phyloP scores from a whole-genome alignment of 2,888 invertebrate genomes.

The Rhamnusium bicolor region DNA sequence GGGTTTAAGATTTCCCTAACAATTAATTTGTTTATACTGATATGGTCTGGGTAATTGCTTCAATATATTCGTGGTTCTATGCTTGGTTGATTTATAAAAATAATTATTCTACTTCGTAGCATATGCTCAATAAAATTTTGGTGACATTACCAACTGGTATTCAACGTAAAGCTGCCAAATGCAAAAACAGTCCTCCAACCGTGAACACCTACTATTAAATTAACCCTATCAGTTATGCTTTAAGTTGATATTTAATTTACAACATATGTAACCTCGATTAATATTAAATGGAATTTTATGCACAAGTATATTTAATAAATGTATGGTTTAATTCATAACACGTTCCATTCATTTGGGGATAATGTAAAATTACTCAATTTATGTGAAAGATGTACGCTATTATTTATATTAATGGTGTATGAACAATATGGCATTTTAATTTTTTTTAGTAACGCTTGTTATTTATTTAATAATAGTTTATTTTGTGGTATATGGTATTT shows the following conservation, averaged over 20 bases:
- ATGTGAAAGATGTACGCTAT: background rate
- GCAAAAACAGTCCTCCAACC: background rate
- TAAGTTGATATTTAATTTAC: conserved; percentile 19
- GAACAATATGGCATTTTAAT: conserved; percentile 12
- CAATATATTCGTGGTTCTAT: background rate
- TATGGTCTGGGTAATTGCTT: conserved; percentile 4
- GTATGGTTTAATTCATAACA: conserved; percentile 5
- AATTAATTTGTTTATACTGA: conserved; percentile 33
- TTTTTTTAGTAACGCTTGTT: conserved; percentile 12
- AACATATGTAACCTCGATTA: conserved; percentile 26
- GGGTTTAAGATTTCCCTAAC: conserved; percentile 22
- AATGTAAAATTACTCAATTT: background rate
- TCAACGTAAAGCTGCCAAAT: background rate
- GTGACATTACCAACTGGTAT: conserved; percentile 20
- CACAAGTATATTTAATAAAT: background rate
- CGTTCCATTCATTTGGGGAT: background rate
- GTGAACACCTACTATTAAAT: conserved; percentile 26
- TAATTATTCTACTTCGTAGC: conserved; percentile 29
- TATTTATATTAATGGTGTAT: background rate
- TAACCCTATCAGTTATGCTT: conserved; percentile 14
- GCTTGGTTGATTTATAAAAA: conserved; percentile 16
- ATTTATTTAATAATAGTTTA: conserved; percentile 12
- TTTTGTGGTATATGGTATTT: background rate
- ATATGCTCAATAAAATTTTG: conserved; percentile 6
- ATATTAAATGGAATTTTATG: conserved; percentile 19